Percentiles rank a stretch among this genome's conserved stretches.
These are phyloP conservation scores for Ataeniobius toweri DNA, from an alignment of 2,797 vertebrate species.

Conservation along the genomic window DNA sequence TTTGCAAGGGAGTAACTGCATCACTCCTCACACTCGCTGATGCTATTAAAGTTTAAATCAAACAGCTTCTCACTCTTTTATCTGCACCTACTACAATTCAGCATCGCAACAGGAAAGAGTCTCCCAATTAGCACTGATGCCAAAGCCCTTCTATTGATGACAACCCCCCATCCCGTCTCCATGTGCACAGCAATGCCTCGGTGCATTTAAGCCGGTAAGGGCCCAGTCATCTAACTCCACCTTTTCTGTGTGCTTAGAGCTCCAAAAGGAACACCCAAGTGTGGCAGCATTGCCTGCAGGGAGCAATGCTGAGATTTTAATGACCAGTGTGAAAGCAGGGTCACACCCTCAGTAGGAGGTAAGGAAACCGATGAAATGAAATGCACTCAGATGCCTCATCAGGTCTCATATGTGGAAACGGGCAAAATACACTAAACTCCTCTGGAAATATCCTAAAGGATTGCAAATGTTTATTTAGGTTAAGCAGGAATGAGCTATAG, in stretches of 20 bases:
- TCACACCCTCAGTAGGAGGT: conserved; percentile 67
- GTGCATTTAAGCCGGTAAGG: conserved; percentile 42
- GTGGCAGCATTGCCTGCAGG: conserved; percentile 62
- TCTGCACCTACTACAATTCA: conserved; percentile 64
- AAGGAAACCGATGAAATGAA: conserved; percentile 65
- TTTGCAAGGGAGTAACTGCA: conserved; percentile 22
- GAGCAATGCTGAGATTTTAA: conserved; percentile 71
- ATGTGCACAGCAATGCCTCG: conserved; percentile 41
- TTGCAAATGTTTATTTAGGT: conserved; percentile 44
- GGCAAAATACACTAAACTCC: conserved; percentile 18
- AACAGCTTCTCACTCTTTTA: conserved; percentile 66
- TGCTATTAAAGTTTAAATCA: conserved; percentile 48
- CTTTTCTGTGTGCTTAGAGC: conserved; percentile 58
- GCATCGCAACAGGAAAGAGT: conserved; percentile 63
- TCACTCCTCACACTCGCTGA: conserved; percentile 11
- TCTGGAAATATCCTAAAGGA: conserved; percentile 27
- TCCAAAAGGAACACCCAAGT: conserved; percentile 52
- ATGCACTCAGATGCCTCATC: conserved; percentile 55
- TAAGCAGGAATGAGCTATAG: conserved; percentile 24
- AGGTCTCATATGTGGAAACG: conserved; percentile 31
- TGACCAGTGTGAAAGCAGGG: conserved; percentile 68
- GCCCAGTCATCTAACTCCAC: conserved; percentile 58
- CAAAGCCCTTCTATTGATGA: conserved; percentile 54
- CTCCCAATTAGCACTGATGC: conserved; percentile 71
- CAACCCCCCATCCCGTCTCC: conserved; percentile 29